Percentiles rank a stretch among this genome's conserved stretches.
Conservation (phyloP, 2,797 vertebrate species). For the Alcedo atthis region DNA sequence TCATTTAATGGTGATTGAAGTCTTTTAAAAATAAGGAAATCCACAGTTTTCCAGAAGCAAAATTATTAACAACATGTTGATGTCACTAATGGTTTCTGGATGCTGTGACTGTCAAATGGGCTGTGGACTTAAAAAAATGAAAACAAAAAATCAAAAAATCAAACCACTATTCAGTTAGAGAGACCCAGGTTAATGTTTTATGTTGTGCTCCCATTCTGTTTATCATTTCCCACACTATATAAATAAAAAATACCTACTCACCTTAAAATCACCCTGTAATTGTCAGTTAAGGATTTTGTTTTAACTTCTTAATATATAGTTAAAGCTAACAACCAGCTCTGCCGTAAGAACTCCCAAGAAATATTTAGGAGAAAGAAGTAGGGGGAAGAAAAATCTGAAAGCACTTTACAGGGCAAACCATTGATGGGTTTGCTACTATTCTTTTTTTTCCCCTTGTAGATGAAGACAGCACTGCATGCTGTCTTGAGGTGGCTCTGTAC, state of each 20-base stretch:
- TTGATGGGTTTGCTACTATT: background rate
- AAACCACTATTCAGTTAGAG: background rate
- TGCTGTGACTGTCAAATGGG: background rate
- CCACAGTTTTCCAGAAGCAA: background rate
- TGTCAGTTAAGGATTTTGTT: background rate
- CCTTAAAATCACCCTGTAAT: background rate
- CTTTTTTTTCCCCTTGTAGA: background rate
- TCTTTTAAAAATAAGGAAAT: background rate
- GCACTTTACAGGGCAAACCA: background rate
- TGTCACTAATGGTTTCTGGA: background rate
- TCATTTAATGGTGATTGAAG: background rate
- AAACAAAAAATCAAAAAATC: background rate
- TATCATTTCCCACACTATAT: background rate
- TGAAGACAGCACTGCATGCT: background rate
- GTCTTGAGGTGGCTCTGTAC: constrained; percentile 7
- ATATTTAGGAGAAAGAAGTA: background rate
- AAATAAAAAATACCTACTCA: background rate
- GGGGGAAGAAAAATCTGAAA: background rate
- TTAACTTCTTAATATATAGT: background rate
- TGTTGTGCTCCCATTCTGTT: background rate
- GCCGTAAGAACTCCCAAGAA: background rate
- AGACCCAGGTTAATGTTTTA: background rate
- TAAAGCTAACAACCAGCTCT: background rate
- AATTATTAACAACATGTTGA: background rate
- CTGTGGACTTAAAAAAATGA: background rate